Evolutionary conservation across 1,140 invertebrate genomes (phyloP).

Genomic region (Neodiprion lecontei): DNA sequence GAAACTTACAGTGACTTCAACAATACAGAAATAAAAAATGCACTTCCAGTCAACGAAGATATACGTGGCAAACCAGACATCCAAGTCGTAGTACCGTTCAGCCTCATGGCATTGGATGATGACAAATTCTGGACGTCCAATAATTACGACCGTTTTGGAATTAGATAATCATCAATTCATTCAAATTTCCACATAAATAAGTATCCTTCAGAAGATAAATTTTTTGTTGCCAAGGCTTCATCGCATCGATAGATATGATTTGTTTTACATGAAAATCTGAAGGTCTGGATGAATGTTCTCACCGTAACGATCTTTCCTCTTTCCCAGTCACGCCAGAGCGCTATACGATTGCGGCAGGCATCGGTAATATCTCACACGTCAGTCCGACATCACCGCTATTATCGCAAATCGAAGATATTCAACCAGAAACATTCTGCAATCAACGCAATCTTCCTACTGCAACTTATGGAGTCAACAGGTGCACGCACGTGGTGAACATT

Average conservation of each 20-base stretch:
- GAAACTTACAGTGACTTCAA: conserved; percentile 73
- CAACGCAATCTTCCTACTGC: conserved; percentile 78
- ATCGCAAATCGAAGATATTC: conserved; percentile 79
- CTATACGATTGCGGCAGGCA: conserved; percentile 78
- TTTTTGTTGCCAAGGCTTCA: too few relatives aligned
- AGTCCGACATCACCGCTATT: conserved; percentile 77
- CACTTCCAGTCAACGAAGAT: conserved; percentile 64
- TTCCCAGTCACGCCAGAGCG: conserved; percentile 62
- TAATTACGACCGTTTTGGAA: conserved; percentile 35
- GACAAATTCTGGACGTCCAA: conserved; percentile 12
- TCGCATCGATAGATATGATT: too few relatives aligned
- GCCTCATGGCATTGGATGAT: conserved; percentile 15
- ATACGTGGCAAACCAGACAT: conserved; percentile 19
- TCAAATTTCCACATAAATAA: too few relatives aligned
- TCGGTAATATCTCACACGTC: conserved; percentile 80
- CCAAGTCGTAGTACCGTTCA: conserved; percentile 11
- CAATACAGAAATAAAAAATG: conserved; percentile 77
- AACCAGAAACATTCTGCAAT: conserved; percentile 78
- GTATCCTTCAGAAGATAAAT: neutral
- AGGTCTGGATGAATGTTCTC: neutral
- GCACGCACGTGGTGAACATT: conserved; percentile 82
- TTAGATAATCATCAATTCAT: too few relatives aligned
- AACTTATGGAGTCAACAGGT: conserved; percentile 77
- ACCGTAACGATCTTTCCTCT: neutral
- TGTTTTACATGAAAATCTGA: neutral